Base-by-base conservation (phyloP, 1,140 invertebrate genomes). In the Habropoda laboriosa region DNA sequence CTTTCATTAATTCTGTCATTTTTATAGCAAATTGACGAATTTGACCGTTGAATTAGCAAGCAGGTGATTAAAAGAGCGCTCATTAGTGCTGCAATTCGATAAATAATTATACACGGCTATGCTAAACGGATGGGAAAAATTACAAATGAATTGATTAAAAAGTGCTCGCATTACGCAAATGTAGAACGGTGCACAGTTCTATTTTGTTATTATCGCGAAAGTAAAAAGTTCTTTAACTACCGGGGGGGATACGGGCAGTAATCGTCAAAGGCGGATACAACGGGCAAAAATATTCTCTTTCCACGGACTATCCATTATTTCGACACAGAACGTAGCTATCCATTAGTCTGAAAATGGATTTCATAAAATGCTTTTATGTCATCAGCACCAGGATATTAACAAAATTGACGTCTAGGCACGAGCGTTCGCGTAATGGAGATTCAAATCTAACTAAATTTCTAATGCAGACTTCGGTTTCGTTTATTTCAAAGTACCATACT, bases 321-420 rank as follows among this genome's bases (percentile, higher is more conserved):
- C 80, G 80, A 47, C 47, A 60, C 68, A 49, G 81, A 67, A 64
- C 61, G 55, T 51, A 72, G 55, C 80, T 73, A 60, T 79, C 82
- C 77, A 84, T 83, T 74, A 83, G 68, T 67, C 75, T 57, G 68
- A 66, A 82, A 84, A 83, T 79, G 75, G 82, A 71, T 71, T 76
- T 70, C 74, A 51, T 53, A 79, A 83, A 83, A 81, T 83, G 67
- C 81, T 82, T 83, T 83, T 79, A 79, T 57, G 55, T 53, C 55
- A 71, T 71, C 67, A 78, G 38, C 66, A 49, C 45, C 24, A n/a
- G 7, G 55, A 42, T 42, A 60, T 58, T 78, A 60, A 78, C 67
- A 71, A 71, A 78, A 78, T 78, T 60, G 32, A 49, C 42, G 66
- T 70, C 75, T 58, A 40, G 66, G 10, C 66, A 3, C 7, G 7